phyloP scores from a whole-genome alignment of 2,888 invertebrate genomes.

The Sepioteuthis lessoniana region DNA sequence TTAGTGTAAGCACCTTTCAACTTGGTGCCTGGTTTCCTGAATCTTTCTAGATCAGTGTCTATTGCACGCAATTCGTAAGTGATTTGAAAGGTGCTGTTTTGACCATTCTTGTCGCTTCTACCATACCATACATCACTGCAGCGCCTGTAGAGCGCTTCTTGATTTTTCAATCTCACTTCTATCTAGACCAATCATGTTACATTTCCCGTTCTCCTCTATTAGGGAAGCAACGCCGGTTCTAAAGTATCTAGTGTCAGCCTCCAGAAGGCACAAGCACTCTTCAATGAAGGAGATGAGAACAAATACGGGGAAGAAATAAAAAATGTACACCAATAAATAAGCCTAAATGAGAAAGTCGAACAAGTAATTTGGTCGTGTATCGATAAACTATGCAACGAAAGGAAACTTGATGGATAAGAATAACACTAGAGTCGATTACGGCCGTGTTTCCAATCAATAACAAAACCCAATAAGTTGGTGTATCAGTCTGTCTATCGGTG shows the following conservation, averaged over 20 bases:
- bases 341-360: neutral
- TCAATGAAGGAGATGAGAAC: neutral
- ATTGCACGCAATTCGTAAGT: no score
- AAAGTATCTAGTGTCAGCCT: neutral
- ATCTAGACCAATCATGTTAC: neutral
- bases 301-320: neutral
- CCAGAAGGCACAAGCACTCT: neutral
- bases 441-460: neutral
- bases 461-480: no score
- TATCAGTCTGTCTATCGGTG: no score
- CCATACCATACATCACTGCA: neutral
- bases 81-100: neutral
- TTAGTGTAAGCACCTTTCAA: no score
- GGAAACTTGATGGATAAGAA: neutral
- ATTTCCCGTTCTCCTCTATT: neutral
- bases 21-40: no score
- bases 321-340: neutral
- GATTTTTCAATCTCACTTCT: neutral
- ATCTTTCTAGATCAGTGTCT: no score
- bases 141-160: neutral
- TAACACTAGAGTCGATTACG: neutral
- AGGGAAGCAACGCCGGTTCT: fast-evolving
- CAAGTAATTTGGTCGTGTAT: neutral
- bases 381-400: neutral
- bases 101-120: neutral